These are phyloP conservation scores for Caranx melampygus DNA, from an alignment of 2,113 vertebrate genomes.

Conservation along the genomic window DNA sequence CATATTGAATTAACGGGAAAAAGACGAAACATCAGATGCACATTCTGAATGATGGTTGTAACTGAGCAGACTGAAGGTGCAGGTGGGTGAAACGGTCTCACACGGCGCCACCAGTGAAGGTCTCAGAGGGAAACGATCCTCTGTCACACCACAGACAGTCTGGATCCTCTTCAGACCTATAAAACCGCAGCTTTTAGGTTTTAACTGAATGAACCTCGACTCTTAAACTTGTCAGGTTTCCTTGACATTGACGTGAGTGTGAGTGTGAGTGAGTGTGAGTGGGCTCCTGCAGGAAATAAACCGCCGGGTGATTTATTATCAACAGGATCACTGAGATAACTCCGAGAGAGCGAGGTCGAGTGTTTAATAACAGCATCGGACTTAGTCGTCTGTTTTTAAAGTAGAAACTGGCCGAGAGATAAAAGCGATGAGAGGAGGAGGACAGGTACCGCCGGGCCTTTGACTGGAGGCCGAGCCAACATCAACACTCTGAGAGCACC, in stretches of 20 bases:
- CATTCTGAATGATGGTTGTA: no score
- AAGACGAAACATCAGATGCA: no score
- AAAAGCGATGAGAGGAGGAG: slow-evolving; percentile 13
- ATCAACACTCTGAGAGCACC: not conserved
- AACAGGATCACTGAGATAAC: not conserved
- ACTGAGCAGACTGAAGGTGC: no score
- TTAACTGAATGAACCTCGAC: not conserved
- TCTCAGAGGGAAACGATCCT: no score
- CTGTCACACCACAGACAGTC: not conserved
- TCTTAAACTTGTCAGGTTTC: not conserved
- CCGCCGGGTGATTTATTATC: slow-evolving; percentile 17
- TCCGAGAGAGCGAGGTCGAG: not conserved
- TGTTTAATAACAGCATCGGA: not conserved
- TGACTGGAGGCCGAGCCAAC: not conserved
- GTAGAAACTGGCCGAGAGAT: slow-evolving; percentile 36
- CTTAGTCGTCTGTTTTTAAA: slow-evolving; percentile 21
- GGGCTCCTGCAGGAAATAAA: slow-evolving; percentile 21
- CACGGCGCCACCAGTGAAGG: no score
- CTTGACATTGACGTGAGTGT: slow-evolving; percentile 2
- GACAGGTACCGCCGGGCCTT: not conserved
- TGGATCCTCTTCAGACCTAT: not conserved
- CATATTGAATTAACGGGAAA: no score
- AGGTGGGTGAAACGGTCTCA: no score
- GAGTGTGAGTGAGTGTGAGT: not conserved
- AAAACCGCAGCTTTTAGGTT: slow-evolving; percentile 9